Evolutionary conservation across 2,113 vertebrate species (phyloP), one percentile per base, ranked within the genome.

Genomic region (Rhinogobius similis): DNA sequence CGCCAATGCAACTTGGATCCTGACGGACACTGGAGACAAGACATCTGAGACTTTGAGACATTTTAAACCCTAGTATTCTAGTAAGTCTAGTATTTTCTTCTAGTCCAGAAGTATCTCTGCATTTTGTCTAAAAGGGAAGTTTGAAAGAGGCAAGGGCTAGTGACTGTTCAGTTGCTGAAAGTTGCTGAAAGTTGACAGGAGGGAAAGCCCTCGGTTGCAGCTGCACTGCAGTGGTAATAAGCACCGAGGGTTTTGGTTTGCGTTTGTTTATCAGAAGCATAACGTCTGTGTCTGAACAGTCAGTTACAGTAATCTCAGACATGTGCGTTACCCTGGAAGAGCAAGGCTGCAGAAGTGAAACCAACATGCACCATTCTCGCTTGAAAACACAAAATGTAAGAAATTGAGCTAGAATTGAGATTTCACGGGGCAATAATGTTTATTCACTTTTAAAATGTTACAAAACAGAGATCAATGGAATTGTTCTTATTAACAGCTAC

Each of bases 261-360:
- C 6, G 27, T 9, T 61, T 59, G 18, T 16, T 26, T 11, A 26
- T 48, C 43, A 4, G 10, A 12, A 41, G 43, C 48, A 69, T 16
- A 6, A 32, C 3, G 14, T 1, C 2, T 4, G 24, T 53, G 21
- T 21, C 10, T 10, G 5, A 26, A 21, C 7, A 50, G 52, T n/a
- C 43, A 1, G 46, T 76, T 55, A 71, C 80, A 68, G 74, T 53
- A 44, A 68, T 67, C 62, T 58, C 70, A 61, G 46, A 58, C 20
- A 14, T 6, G 3, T 0, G 10, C 23, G 32, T 16, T 68, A 0
- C 27, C 2, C 18, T 61, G 27, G 72, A 65, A 72, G 39, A 68
- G 20, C 9, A 3, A 1, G n/a, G 7, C 32, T 39, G 72, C 72
- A 78, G 82, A 89, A 86, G 70, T 79, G 86, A 89, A 84, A 89